Percentiles rank a stretch among this genome's conserved stretches.
Conservation (phyloP, 1,140 invertebrate genomes). For the Drosophila navojoa region DNA sequence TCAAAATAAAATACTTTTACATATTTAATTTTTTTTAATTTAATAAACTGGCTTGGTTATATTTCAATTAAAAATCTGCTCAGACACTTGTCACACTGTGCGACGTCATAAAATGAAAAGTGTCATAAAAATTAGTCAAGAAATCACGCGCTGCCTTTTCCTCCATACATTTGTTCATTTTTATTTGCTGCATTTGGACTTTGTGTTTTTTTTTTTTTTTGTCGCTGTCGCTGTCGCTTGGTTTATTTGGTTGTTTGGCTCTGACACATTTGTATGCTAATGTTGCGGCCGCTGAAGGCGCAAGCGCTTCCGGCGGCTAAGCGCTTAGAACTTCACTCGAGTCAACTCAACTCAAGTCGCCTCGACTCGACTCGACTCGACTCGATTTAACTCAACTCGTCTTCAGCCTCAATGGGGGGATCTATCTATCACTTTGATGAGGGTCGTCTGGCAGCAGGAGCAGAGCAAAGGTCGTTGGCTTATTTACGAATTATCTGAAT, state of each 20-base stretch:
- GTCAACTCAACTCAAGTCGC: neutral
- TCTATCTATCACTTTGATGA: slow-evolving; percentile 65
- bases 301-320: slow-evolving; percentile 66
- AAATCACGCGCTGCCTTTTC: slow-evolving; percentile 70
- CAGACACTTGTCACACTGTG: slow-evolving; percentile 2
- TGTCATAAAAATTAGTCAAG: slow-evolving; percentile 82
- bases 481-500: slow-evolving; percentile 41
- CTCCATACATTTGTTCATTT: slow-evolving; percentile 20
- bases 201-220: slow-evolving; percentile 42
- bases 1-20: no score
- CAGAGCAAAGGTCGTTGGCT: slow-evolving; percentile 31
- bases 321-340: slow-evolving; percentile 50
- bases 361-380: neutral
- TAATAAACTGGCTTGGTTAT: neutral
- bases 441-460: slow-evolving; percentile 34
- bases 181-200: slow-evolving; percentile 5
- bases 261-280: slow-evolving; percentile 82
- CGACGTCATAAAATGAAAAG: slow-evolving; percentile 74
- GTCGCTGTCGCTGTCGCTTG: slow-evolving; percentile 19
- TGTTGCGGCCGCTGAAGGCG: slow-evolving; percentile 50
- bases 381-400: slow-evolving; percentile 3
- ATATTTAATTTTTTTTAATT: no score
- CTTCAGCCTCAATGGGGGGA: slow-evolving; percentile 39
- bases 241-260: slow-evolving; percentile 73
- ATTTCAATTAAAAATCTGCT: neutral